phyloP scores from a whole-genome alignment of 2,888 invertebrate species.

The Salticus scenicus region DNA sequence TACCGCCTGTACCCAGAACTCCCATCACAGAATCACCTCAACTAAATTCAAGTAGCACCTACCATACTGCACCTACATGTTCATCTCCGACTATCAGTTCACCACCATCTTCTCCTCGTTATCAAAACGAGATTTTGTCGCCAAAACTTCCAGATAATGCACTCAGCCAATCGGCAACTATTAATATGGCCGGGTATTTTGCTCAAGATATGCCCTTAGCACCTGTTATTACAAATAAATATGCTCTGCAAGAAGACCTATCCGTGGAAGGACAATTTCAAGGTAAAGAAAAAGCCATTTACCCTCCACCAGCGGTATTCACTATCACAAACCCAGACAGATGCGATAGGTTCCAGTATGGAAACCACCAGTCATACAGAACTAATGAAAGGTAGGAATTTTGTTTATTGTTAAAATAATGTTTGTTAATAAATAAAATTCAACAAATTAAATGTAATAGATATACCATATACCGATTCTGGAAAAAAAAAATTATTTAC shows the following conservation, averaged over 20 bases:
- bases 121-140: neutral
- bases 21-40: slow-evolving; percentile 31
- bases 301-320: slow-evolving; percentile 20
- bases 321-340: slow-evolving; percentile 27
- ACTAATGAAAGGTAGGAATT: slow-evolving; percentile 39
- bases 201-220: slow-evolving; percentile 34
- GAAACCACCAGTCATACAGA: neutral
- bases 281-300: neutral
- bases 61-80: slow-evolving; percentile 39
- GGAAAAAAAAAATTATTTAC: no score
- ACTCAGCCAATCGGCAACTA: neutral
- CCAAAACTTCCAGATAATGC: neutral
- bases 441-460: no score
- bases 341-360: neutral
- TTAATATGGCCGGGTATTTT: neutral
- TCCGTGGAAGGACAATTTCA: slow-evolving; percentile 18
- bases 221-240: slow-evolving; percentile 83
- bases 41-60: slow-evolving; percentile 38
- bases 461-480: no score
- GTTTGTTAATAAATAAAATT: no score
- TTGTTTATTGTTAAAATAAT: no score
- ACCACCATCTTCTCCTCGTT: slow-evolving; percentile 32
- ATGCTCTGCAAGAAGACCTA: slow-evolving; percentile 78
- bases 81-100: slow-evolving; percentile 49
- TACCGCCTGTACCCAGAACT: no score